Conservation (phyloP, 2,113 vertebrate genomes). For the Excalfactoria chinensis region DNA sequence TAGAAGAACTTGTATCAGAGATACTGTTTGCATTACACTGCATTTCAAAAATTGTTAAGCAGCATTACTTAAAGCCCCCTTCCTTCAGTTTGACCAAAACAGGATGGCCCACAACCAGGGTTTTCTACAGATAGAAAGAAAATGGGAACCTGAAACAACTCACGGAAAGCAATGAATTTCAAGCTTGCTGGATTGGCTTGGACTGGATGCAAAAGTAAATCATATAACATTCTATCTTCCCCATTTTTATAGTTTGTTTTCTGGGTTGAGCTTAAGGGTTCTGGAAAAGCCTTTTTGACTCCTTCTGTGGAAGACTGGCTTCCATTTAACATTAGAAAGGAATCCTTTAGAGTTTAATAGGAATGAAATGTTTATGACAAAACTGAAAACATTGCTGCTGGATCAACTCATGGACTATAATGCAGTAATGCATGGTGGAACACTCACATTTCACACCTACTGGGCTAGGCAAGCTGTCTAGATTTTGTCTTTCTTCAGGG, state of each 20-base stretch:
- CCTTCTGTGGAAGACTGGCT: background rate
- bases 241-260: background rate
- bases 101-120: background rate
- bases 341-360: background rate
- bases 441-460: background rate
- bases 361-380: background rate
- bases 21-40: background rate
- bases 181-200: background rate
- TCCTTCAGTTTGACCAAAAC: background rate
- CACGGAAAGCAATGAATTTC: background rate
- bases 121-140: background rate
- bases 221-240: background rate
- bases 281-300: background rate
- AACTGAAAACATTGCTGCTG: background rate
- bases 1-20: background rate
- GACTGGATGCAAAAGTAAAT: background rate
- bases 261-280: background rate
- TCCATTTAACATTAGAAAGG: background rate
- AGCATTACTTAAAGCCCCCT: background rate
- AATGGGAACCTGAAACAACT: background rate
- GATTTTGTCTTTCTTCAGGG: background rate
- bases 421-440: rapidly evolving
- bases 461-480: background rate
- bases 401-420: background rate
- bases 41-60: constrained; percentile 25